Evolutionary conservation across 1,140 invertebrate genomes (phyloP), one percentile per base, ranked within the genome.

Genomic region (Araneus ventricosus): DNA sequence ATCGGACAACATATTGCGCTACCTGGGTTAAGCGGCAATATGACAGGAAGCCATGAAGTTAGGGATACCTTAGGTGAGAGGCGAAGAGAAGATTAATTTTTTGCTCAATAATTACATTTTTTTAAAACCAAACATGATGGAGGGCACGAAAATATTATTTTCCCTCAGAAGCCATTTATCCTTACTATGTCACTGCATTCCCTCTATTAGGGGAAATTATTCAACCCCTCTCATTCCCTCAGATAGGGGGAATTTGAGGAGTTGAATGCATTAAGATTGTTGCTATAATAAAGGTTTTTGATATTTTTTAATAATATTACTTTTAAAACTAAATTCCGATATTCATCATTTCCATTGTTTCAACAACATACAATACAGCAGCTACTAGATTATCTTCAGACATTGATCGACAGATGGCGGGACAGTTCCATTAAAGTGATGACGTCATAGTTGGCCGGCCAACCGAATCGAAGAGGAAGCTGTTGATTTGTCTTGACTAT

Each of bases 381-480:
- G 22, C 24, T 7, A 22, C 14, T n/a, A n/a, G 24, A 61, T 67
- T 27, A 67, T 27, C 63, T 67, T 67, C 27, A 3, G 24, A 27
- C 8, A n/a, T 67, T 27, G 24, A 67, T 34, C 82, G 34, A 84
- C 84, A 93, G 91, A 93, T 93, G 91, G 91, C 91, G 52, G 41
- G 10, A 22, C 67, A 22, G 67, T 61, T 37, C 91, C 37, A 39
- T 88, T 75, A 37, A 27, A 5, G 10, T 22, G 6, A 30, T 93
- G 91, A 93, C 91, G 91, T 93, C 91, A 88, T 52, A 61, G 84
- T 80, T 80, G 91, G 85, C 67, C 85, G 39, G 67, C 84, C 91
- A 93, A 93, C 91, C 91, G 91, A 87, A 80, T 88, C 84, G 41
- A 93, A 87, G 37, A 93, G 84, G 91, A 93, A 93, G 90, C 90